Evolutionary conservation across 2,113 vertebrate genomes (phyloP), one percentile per base, ranked within the genome.

Genomic region (Calyptommatus sinebrachiatus): DNA sequence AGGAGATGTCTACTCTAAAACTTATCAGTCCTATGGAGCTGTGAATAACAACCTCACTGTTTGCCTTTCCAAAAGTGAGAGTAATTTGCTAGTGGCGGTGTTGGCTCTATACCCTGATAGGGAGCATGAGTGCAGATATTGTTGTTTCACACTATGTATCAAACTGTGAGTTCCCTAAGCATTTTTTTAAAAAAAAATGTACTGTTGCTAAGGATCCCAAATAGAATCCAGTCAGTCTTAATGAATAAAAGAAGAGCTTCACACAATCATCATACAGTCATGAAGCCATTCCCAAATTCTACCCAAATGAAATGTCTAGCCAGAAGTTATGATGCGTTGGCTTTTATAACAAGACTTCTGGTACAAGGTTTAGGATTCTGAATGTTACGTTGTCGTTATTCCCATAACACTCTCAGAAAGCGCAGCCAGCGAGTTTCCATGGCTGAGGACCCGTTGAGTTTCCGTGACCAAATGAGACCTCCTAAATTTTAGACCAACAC

Each of bases 1-100:
- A 75, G 50, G 35, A 70, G n/a, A n/a, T 46, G 62, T 76, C 31
- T 28, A 16, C 57, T 8, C n/a, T 62, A 81, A 70, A 75, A 69
- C 73, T 70, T 31, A 41, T 29, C 73, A 57, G 26, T 53, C 53
- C 79, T 20, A 28, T 26, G 79, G 72, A 75, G 79, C 28, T 46
- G 65, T 31, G 22, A 81, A 81, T 66, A 76, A 53, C 65, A 45
- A 46, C 66, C 53, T 76, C 70, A 46, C 60, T 48, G 35, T 66
- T 62, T 75, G 35, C 50, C 35, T 69, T 65, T 75, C 41, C 65
- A 62, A 70, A 69, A 81, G 53, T 14, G 57, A 12, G n/a, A 62
- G 72, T 24, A 16, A 61, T 53, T 45, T 72, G 72, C 72, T 75
- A 65, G 31, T 65, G 24, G 35, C 48, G 24, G 5, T 28, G 21